These are phyloP conservation scores for Lasiurus cinereus DNA, from an alignment of 2,113 vertebrate genomes.

Conservation along the genomic window DNA sequence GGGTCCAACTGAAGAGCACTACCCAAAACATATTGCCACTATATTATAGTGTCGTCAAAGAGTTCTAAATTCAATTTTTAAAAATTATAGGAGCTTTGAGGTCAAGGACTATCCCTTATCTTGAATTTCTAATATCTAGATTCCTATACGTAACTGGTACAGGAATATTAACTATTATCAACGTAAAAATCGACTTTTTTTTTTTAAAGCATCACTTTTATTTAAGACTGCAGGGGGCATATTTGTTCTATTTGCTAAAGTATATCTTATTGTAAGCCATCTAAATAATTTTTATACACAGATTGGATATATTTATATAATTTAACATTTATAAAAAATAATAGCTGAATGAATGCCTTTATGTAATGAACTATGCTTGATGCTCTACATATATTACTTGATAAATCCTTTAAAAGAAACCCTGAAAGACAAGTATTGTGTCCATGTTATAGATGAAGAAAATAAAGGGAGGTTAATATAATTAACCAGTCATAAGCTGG, in stretches of 20 bases:
- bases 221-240: conserved; percentile 34
- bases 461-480: neutral
- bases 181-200: neutral
- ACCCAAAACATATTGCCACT: neutral
- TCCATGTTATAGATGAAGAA: conserved; percentile 33
- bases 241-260: conserved; percentile 40
- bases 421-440: neutral
- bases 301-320: neutral
- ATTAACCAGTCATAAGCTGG: neutral
- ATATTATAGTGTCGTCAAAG: conserved; percentile 5
- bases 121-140: neutral
- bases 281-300: conserved; percentile 8
- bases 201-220: neutral
- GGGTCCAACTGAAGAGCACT: neutral
- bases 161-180: conserved; percentile 36
- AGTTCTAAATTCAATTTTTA: conserved; percentile 38
- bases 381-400: neutral
- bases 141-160: neutral
- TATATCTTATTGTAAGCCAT: conserved; percentile 25
- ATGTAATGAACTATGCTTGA: neutral
- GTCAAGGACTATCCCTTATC: neutral
- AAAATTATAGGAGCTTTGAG: conserved; percentile 42
- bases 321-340: conserved; percentile 2
- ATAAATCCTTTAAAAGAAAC: conserved; percentile 39
- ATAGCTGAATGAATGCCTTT: conserved; percentile 51